phyloP scores from a whole-genome alignment of 2,113 vertebrate species.

The Stegastes partitus region DNA sequence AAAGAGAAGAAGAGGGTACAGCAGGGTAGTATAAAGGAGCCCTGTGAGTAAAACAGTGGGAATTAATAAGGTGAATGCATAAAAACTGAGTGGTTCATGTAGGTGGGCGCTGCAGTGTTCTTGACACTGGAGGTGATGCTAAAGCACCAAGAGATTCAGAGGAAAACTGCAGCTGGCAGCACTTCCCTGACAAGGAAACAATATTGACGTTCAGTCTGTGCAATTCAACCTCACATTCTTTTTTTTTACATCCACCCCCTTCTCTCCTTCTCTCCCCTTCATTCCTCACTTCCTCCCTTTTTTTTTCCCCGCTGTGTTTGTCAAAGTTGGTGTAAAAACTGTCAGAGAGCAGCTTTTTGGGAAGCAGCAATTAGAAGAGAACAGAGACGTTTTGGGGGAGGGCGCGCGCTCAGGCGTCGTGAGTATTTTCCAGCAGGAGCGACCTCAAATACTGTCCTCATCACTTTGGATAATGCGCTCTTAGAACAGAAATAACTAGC shows the following conservation, averaged over 20 bases:
- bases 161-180: constrained; percentile 24
- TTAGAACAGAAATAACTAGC: constrained; percentile 55
- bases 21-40: not conserved
- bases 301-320: constrained; percentile 42
- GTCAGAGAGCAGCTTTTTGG: constrained; percentile 46
- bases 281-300: constrained; percentile 43
- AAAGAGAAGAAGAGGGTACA: not conserved
- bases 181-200: constrained; percentile 33
- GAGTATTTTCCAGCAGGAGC: constrained; percentile 49
- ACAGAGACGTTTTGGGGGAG: constrained; percentile 27
- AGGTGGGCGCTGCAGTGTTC: constrained; percentile 10
- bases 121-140: constrained; percentile 9
- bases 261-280: constrained; percentile 38
- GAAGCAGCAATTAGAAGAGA: constrained; percentile 65
- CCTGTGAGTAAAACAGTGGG: constrained; percentile 2
- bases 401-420: constrained; percentile 4
- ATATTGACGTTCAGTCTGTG: constrained; percentile 40
- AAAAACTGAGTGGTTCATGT: not conserved
- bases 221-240: constrained; percentile 33
- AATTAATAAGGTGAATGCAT: constrained; percentile 7
- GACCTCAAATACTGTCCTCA: constrained; percentile 51
- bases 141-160: not conserved
- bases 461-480: constrained; percentile 57
- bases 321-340: constrained; percentile 58
- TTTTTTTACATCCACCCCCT: not conserved